These are phyloP conservation scores for Mimumesa dahlbomi DNA, from an alignment of 2,888 invertebrate genomes.

Conservation along the genomic window DNA sequence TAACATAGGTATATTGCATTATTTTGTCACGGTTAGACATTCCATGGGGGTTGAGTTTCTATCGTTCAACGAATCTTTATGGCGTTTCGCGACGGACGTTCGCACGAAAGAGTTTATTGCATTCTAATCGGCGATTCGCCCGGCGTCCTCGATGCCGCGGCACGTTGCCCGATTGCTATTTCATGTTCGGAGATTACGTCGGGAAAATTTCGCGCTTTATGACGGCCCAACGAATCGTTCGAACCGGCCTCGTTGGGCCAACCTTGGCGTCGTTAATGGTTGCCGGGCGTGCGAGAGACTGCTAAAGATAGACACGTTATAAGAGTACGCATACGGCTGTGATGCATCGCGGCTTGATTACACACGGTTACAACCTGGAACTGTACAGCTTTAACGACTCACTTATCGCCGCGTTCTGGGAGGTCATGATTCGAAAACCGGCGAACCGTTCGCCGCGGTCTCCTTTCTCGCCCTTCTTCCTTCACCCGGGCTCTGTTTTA, in stretches of 20 bases:
- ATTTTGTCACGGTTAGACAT: constrained; percentile 13
- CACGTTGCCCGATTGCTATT: constrained; percentile 59
- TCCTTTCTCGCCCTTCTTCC: constrained; percentile 13
- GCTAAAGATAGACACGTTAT: constrained; percentile 60
- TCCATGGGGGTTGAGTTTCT: constrained; percentile 1
- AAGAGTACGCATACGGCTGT: constrained; percentile 34
- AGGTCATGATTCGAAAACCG: constrained; percentile 55
- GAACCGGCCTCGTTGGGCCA: constrained; percentile 5
- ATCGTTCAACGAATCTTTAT: constrained; percentile 50
- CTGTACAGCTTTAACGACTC: constrained; percentile 62
- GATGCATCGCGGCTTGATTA: constrained; percentile 48
- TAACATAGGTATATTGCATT: constrained; percentile 19
- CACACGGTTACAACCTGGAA: constrained; percentile 46
- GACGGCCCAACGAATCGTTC: constrained; percentile 58
- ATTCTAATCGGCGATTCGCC: constrained; percentile 51
- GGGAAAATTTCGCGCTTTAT: constrained; percentile 63
- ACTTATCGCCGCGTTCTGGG: constrained; percentile 66
- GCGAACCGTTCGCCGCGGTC: constrained; percentile 1
- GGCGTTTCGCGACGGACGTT: constrained; percentile 23
- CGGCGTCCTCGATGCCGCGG: constrained; percentile 20
- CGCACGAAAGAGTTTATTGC: constrained; percentile 41
- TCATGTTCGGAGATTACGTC: constrained; percentile 63
- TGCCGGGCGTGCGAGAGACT: constrained; percentile 22
- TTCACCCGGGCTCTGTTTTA: not conserved
- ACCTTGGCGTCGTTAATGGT: constrained; percentile 47